These are phyloP conservation scores for Stenopsyche tienmushanensis DNA, from an alignment of 1,140 invertebrate genomes.

Conservation along the genomic window DNA sequence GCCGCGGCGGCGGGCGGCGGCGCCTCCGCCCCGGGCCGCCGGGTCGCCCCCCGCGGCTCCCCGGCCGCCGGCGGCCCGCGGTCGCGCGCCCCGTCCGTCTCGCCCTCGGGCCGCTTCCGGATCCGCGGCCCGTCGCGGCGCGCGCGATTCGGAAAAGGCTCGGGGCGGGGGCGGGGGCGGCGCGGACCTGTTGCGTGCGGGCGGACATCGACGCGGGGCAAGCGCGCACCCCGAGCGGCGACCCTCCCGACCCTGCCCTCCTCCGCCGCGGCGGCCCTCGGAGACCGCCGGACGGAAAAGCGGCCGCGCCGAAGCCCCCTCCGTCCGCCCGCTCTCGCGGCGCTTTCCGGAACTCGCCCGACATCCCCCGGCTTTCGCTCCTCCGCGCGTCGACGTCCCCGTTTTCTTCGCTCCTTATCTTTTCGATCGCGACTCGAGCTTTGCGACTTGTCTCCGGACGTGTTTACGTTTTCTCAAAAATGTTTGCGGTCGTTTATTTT, in stretches of 20 bases:
- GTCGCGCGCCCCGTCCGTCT: neutral
- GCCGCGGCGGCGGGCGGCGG: neutral
- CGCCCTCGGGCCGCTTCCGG: neutral
- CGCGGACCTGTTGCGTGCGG: too few species aligned
- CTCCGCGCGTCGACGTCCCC: neutral
- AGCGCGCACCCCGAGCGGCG: neutral
- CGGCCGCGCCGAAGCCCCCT: too few species aligned
- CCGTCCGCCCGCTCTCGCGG: slow-evolving; percentile 3
- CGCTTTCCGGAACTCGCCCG: slow-evolving; percentile 9
- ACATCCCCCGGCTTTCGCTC: neutral
- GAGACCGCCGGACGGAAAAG: neutral
- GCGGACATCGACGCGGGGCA: neutral
- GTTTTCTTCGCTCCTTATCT: neutral
- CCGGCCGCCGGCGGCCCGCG: too few species aligned
- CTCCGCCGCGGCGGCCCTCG: neutral
- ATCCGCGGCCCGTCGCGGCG: neutral
- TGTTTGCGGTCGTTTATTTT: too few species aligned
- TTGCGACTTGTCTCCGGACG: too few species aligned
- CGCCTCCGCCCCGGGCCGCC: neutral
- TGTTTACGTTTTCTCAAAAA: too few species aligned
- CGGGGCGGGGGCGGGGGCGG: neutral
- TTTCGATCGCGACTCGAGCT: too few species aligned
- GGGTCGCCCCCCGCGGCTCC: too few species aligned
- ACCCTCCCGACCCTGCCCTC: neutral
- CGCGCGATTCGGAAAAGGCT: too few species aligned